Evolutionary conservation across 1,140 invertebrate species (phyloP).

Genomic region (Ceratoteleas bidentatus): DNA sequence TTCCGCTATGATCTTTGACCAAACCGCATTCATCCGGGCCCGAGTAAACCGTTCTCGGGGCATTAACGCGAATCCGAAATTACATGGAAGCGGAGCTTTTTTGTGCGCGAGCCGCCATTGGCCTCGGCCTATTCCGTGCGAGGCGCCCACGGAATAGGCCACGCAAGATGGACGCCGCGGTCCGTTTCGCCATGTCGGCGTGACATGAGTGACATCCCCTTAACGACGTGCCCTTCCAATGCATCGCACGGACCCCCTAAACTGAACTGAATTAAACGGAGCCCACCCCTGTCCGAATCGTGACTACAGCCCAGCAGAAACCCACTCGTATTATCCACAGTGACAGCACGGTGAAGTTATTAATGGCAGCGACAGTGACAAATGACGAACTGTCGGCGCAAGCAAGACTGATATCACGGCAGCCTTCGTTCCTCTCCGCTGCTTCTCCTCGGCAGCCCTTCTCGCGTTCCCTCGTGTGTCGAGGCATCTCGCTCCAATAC

Average conservation of each 20-base stretch:
- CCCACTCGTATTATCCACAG: too few species aligned
- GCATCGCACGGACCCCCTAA: too few species aligned
- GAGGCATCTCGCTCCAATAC: slow-evolving; percentile 47
- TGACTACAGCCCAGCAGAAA: too few species aligned
- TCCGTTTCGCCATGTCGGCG: too few species aligned
- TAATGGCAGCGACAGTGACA: slow-evolving; percentile 82
- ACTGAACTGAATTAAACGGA: too few species aligned
- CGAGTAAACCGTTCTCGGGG: slow-evolving; percentile 10
- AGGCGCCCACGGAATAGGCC: too few species aligned
- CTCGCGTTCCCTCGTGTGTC: slow-evolving; percentile 64
- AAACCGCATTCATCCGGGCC: slow-evolving; percentile 17
- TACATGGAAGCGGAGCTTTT: slow-evolving; percentile 22
- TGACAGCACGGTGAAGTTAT: slow-evolving; percentile 81
- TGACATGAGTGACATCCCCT: too few species aligned
- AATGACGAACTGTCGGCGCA: slow-evolving; percentile 82
- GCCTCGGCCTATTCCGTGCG: too few species aligned
- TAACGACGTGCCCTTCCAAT: too few species aligned
- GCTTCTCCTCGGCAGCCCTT: slow-evolving; percentile 63
- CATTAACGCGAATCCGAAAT: slow-evolving; percentile 42
- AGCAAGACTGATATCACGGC: slow-evolving; percentile 82
- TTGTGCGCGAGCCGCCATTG: slow-evolving; percentile 21
- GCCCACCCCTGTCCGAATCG: too few species aligned
- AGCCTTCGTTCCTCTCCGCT: slow-evolving; percentile 77
- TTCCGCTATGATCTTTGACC: slow-evolving; percentile 42
- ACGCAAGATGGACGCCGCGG: too few species aligned